Base-by-base conservation (phyloP, 2,888 invertebrate genomes). In the Chrysopilus asiliformis region DNA sequence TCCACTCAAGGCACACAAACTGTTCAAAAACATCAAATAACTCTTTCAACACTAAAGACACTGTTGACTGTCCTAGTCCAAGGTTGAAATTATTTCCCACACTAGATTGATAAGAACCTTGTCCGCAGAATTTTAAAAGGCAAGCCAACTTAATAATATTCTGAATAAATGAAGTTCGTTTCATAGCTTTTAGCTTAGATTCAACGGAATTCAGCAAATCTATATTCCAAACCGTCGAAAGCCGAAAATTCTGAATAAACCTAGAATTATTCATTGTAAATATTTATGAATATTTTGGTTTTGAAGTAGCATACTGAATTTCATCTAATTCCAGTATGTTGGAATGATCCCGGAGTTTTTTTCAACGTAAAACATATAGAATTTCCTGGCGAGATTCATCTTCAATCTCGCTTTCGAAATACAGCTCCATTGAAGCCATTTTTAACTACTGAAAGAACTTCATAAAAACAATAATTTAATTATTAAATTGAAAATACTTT, bases 31-130 rank as follows among this genome's bases (percentile, higher is more conserved):
- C 26, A 12, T 4, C 26, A 26, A 26, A 26, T 13, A 26, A 26
- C 26, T 26, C 26, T 13, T 26, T 26, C 12, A 26, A 26, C n/a
- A 26, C n/a, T n/a, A n/a, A n/a, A n/a, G n/a, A n/a, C n/a, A n/a
- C n/a, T n/a, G n/a, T n/a, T n/a, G n/a, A n/a, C n/a, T n/a, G n/a
- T n/a, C n/a, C n/a, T n/a, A n/a, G n/a, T n/a, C 13, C 4, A 26
- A 26, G 26, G 13, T 26, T 5, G 4, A 26, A 26, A 26, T 26
- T 13, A 13, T 26, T 26, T n/a, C 26, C 26, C 13, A 13, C 13
- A 12, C 26, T 13, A 26, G 12, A 13, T 26, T 26, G 26, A 13
- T 26, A 26, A 12, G 12, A n/a, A 12, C 26, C 26, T 26, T 26
- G 12, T 12, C 12, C 26, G 26, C n/a, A 26, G 13, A 26, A 26